Conservation (phyloP, 23 tunicate genomes). For the Halocynthia aurantium region DNA sequence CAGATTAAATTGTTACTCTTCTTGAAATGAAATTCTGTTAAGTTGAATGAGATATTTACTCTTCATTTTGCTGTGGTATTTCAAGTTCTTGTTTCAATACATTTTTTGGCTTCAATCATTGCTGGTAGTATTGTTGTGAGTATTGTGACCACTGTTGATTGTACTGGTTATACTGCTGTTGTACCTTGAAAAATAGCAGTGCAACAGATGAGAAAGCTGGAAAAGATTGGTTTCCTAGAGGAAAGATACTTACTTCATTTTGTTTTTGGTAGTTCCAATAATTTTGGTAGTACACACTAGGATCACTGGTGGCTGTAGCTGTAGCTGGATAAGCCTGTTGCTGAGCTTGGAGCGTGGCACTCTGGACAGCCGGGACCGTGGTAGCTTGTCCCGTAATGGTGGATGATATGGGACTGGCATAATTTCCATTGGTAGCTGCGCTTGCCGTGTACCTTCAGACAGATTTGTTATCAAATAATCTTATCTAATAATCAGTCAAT, state of each 20-base stretch:
- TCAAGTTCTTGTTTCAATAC: neutral
- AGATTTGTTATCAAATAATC: neutral
- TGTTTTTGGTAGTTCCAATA: conserved; percentile 81
- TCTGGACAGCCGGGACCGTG: neutral
- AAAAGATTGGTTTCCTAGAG: neutral
- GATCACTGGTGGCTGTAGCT: conserved; percentile 28
- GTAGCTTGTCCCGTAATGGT: neutral
- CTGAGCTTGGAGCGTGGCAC: conserved; percentile 11
- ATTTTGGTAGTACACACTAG: conserved; percentile 64
- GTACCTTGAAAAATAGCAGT: neutral
- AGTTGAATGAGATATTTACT: neutral
- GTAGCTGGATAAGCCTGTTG: conserved; percentile 35
- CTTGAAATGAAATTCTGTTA: neutral
- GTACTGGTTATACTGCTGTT: conserved; percentile 58
- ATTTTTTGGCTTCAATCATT: conserved; percentile 8
- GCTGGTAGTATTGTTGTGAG: conserved; percentile 46
- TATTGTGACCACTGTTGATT: conserved; percentile 75
- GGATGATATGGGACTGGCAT: neutral
- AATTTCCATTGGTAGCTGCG: conserved; percentile 16
- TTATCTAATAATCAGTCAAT: neutral
- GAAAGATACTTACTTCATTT: neutral
- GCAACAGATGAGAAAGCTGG: neutral
- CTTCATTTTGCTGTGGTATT: neutral
- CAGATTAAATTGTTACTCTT: neutral
- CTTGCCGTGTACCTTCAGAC: conserved; percentile 13